Conservation (phyloP, 2,888 invertebrate species). For the Morinoia aosen region DNA sequence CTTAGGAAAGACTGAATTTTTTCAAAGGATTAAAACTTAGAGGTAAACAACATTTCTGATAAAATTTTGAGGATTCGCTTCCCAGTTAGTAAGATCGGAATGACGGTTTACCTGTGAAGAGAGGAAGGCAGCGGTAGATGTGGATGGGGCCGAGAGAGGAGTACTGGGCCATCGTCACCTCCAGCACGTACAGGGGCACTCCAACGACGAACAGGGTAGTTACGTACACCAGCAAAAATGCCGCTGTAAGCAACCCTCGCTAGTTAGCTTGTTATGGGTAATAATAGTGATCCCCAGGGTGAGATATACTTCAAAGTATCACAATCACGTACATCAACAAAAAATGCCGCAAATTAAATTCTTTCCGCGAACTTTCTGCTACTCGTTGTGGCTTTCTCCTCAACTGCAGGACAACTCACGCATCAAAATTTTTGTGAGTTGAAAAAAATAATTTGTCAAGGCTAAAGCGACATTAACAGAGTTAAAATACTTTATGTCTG, state of each 20-base stretch:
- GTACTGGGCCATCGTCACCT: conserved; percentile 60
- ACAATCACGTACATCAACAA: too few relatives aligned
- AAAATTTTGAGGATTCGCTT: too few relatives aligned
- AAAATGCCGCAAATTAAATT: background rate
- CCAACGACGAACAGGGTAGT: conserved; percentile 52
- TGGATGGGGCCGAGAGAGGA: conserved; percentile 60
- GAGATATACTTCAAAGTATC: too few relatives aligned
- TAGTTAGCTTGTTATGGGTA: too few relatives aligned
- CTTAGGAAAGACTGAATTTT: too few relatives aligned
- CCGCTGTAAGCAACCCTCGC: conserved; percentile 52
- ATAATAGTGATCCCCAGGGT: background rate
- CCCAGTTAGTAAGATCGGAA: too few relatives aligned
- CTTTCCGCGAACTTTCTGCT: background rate
- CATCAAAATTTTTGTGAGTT: too few relatives aligned
- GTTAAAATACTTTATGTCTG: background rate
- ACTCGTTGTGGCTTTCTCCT: background rate
- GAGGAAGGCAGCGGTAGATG: conserved; percentile 61
- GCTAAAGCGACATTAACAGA: background rate
- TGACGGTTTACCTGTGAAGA: conserved; percentile 55
- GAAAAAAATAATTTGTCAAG: too few relatives aligned
- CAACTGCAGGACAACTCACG: background rate
- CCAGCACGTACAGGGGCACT: conserved; percentile 56
- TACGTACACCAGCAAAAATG: conserved; percentile 57
- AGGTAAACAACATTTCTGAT: too few relatives aligned
- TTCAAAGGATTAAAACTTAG: too few relatives aligned